These are phyloP conservation scores for Notechis scutatus DNA, from an alignment of 2,113 vertebrate genomes.

Conservation along the genomic window DNA sequence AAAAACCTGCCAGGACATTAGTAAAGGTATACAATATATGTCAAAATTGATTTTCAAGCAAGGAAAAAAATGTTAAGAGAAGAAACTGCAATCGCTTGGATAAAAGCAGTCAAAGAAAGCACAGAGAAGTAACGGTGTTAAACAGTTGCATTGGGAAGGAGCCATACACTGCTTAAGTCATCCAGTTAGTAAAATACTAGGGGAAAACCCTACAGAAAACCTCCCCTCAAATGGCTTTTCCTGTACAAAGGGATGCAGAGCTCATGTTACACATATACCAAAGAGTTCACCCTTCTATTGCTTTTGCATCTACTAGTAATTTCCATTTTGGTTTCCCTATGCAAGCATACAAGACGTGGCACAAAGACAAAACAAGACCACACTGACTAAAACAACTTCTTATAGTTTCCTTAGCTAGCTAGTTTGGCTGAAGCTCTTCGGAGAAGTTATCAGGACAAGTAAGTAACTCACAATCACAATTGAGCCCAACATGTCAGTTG, in stretches of 20 bases:
- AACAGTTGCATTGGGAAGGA: not conserved
- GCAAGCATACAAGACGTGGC: not conserved
- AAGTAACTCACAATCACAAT: not conserved
- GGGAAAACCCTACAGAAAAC: not conserved
- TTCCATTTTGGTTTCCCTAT: not conserved
- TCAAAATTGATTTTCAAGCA: not conserved
- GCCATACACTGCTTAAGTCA: not conserved
- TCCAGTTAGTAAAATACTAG: not conserved
- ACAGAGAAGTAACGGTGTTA: not conserved
- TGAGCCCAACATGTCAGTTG: not conserved
- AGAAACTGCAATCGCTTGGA: not conserved
- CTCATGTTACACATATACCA: not conserved
- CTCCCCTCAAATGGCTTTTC: not conserved
- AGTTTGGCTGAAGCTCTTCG: not conserved
- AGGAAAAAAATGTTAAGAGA: not conserved
- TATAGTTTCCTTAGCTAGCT: not conserved
- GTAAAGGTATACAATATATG: not conserved
- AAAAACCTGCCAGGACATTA: not conserved
- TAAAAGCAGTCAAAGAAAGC: not conserved
- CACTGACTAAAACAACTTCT: not conserved
- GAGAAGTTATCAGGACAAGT: not conserved
- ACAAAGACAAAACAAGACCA: not conserved
- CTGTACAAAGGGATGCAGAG: not conserved
- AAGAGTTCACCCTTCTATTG: not conserved
- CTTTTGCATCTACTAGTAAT: not conserved